Evolutionary conservation across 2,888 invertebrate genomes (phyloP).

Genomic region (Deroplatys truncata): DNA sequence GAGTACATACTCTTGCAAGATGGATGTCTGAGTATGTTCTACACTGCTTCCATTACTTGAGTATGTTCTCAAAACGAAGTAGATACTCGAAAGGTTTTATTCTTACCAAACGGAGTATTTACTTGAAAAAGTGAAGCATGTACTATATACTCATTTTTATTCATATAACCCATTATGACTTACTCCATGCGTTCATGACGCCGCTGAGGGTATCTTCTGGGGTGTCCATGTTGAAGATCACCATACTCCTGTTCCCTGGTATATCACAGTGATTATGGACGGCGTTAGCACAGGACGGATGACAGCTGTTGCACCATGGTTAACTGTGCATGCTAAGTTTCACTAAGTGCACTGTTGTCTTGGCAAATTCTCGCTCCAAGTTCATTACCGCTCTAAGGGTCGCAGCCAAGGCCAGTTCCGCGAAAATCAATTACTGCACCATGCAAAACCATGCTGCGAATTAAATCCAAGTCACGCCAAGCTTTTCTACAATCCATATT

Average conservation of each 20-base stretch:
- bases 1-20: too few species aligned
- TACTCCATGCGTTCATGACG: conserved; percentile 37
- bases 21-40: too few species aligned
- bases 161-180: too few species aligned
- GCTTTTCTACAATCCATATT: too few species aligned
- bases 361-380: neutral
- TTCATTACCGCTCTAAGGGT: neutral
- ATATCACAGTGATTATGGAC: neutral
- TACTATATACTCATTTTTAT: too few species aligned
- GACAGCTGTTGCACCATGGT: neutral
- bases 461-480: neutral
- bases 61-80: too few species aligned
- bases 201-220: conserved; percentile 43
- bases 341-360: neutral
- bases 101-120: too few species aligned
- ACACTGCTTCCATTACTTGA: too few species aligned
- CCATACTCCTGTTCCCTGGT: conserved; percentile 6
- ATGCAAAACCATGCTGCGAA: neutral
- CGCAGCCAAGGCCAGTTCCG: neutral
- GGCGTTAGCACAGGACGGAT: neutral
- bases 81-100: too few species aligned
- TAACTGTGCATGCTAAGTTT: neutral
- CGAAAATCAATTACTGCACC: neutral
- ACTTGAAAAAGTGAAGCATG: too few species aligned
- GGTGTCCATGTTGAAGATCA: conserved; percentile 4